A percentile compares a stretch with the other conserved stretches of the same genome.
Conservation (phyloP, 2,113 vertebrate genomes). For the Psettodes erumei region DNA sequence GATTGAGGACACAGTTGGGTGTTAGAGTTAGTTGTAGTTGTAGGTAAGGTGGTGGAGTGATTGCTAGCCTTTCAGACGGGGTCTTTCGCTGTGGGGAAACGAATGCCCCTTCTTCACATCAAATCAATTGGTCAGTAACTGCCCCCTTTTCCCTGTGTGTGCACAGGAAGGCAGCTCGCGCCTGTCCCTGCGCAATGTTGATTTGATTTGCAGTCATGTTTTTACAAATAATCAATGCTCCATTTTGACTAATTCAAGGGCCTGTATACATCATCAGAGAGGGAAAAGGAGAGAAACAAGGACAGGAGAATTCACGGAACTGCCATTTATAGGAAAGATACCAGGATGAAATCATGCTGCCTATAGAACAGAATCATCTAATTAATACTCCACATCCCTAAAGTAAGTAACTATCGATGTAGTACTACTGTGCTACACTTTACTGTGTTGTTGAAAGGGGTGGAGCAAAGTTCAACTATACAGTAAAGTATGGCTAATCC, state of each 20-base stretch:
- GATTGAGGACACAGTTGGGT: slow-evolving; percentile 77
- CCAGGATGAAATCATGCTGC: not conserved
- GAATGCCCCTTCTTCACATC: slow-evolving; percentile 74
- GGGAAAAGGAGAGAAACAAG: slow-evolving; percentile 15
- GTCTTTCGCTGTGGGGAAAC: slow-evolving; percentile 67
- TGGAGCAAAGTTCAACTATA: not conserved
- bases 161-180: slow-evolving; percentile 70
- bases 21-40: slow-evolving; percentile 70
- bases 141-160: slow-evolving; percentile 63
- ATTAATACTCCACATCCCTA: not conserved
- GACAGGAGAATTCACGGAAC: slow-evolving; percentile 36
- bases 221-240: slow-evolving; percentile 85
- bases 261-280: slow-evolving; percentile 28
- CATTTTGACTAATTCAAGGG: slow-evolving; percentile 73
- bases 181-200: slow-evolving; percentile 61
- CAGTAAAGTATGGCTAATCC: no score
- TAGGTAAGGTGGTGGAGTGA: slow-evolving; percentile 68
- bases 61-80: slow-evolving; percentile 65
- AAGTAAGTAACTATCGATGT: no score
- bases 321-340: slow-evolving; percentile 35
- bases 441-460: no score
- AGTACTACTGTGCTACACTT: no score
- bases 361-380: slow-evolving; percentile 8
- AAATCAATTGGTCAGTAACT: slow-evolving; percentile 85
- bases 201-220: slow-evolving; percentile 84